These are phyloP conservation scores for Cyprinella venusta DNA, from an alignment of 2,797 vertebrate species.

Conservation along the genomic window DNA sequence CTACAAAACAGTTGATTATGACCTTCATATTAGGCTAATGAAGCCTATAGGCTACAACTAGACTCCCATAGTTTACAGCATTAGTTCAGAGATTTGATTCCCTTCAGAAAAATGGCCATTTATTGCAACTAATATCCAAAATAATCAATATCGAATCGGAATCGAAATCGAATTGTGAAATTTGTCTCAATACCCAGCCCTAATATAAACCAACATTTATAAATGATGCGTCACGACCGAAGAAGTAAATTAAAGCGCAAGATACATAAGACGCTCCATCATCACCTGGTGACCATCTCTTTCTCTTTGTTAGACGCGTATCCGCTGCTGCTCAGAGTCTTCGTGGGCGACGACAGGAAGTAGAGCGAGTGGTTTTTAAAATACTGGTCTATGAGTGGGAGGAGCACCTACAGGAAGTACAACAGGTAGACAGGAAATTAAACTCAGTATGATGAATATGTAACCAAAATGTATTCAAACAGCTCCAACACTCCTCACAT, in stretches of 20 bases:
- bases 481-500: too few species aligned
- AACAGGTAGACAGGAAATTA: constrained; percentile 1
- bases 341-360: constrained; percentile 94
- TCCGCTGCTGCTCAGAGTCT: constrained; percentile 94
- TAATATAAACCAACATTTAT: background rate
- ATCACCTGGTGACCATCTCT: constrained; percentile 98
- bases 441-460: background rate
- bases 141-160: too few species aligned
- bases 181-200: too few species aligned
- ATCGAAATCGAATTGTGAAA: too few species aligned
- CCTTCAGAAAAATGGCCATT: too few species aligned
- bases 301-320: constrained; percentile 99
- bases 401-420: constrained; percentile 84
- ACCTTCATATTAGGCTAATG: too few species aligned
- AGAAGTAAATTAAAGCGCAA: background rate
- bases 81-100: too few species aligned
- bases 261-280: background rate
- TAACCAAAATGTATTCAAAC: too few species aligned
- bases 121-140: too few species aligned
- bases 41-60: too few species aligned
- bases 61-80: too few species aligned
- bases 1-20: too few species aligned
- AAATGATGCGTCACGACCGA: background rate
- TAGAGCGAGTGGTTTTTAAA: constrained; percentile 98
- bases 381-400: constrained; percentile 97